Percentiles rank a stretch among this genome's conserved stretches.
Evolutionary conservation across 2,797 vertebrate genomes (phyloP).

Genomic region (Emydoidea blandingii): DNA sequence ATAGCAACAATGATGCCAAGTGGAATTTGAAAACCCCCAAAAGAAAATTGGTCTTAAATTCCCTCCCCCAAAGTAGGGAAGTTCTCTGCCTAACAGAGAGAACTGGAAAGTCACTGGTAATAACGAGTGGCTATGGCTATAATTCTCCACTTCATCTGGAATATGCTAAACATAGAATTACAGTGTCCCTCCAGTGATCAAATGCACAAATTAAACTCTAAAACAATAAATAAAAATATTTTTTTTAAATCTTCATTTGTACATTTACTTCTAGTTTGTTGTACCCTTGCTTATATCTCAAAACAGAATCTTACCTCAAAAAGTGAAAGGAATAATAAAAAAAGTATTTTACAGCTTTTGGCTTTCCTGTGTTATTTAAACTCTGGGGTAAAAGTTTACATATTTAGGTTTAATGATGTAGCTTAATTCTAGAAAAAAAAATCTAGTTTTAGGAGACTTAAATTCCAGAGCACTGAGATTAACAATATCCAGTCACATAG

Average conservation of each 20-base stretch:
- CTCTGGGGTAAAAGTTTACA: constrained; percentile 43
- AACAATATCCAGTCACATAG: constrained; percentile 31
- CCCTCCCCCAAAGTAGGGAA: neutral
- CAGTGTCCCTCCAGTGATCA: constrained; percentile 6
- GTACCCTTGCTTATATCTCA: neutral
- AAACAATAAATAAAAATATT: constrained; percentile 9
- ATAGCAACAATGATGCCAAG: neutral
- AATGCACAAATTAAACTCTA: constrained; percentile 15
- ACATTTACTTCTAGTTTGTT: neutral
- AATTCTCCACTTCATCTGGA: neutral
- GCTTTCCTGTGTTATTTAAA: constrained; percentile 57
- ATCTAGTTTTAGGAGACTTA: neutral
- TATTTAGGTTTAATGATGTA: constrained; percentile 41
- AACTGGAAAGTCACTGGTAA: neutral
- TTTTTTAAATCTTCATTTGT: neutral
- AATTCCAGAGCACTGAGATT: constrained; percentile 42
- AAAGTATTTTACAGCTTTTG: constrained; percentile 26
- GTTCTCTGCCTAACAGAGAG: neutral
- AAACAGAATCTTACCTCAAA: constrained; percentile 27
- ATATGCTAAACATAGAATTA: neutral
- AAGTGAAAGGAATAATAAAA: constrained; percentile 8
- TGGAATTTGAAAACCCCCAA: neutral
- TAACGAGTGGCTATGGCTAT: neutral
- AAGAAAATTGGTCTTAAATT: neutral
- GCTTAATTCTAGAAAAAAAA: constrained; percentile 51